A percentile compares a stretch with the other conserved stretches of the same genome.
Evolutionary conservation across 2,888 invertebrate species (phyloP).

Genomic region (Opisthograptis luteolata): DNA sequence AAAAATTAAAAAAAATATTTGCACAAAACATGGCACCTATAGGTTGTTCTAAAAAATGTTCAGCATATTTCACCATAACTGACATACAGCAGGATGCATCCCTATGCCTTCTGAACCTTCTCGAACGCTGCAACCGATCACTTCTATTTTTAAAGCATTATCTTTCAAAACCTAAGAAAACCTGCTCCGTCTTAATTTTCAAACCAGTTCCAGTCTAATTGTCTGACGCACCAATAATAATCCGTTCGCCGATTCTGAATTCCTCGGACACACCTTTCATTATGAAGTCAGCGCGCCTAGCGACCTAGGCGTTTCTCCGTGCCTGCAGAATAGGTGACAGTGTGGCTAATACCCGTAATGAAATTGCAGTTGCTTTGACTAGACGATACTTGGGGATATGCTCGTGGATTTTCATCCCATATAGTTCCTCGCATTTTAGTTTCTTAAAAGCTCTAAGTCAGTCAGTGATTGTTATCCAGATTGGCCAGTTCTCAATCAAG

Average conservation of each 20-base stretch:
- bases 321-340: constrained; percentile 26
- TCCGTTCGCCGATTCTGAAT: constrained; percentile 47
- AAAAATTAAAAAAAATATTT: too few species aligned
- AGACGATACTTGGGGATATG: constrained; percentile 2
- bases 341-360: constrained; percentile 57
- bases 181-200: constrained; percentile 19
- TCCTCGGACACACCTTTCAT: constrained; percentile 74
- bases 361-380: constrained; percentile 65
- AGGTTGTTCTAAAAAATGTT: too few species aligned
- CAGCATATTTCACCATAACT: neutral
- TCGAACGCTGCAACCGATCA: constrained; percentile 8
- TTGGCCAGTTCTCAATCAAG: too few species aligned
- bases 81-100: too few species aligned
- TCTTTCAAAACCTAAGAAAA: constrained; percentile 22
- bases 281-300: constrained; percentile 66
- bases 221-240: constrained; percentile 26
- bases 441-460: too few species aligned
- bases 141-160: constrained; percentile 21
- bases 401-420: neutral
- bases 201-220: constrained; percentile 26
- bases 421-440: too few species aligned
- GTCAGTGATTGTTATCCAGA: too few species aligned
- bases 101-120: neutral
- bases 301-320: constrained; percentile 57
- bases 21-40: too few species aligned